Conservation (phyloP, 2,888 invertebrate genomes). For the Himalopsyche tibetana region DNA sequence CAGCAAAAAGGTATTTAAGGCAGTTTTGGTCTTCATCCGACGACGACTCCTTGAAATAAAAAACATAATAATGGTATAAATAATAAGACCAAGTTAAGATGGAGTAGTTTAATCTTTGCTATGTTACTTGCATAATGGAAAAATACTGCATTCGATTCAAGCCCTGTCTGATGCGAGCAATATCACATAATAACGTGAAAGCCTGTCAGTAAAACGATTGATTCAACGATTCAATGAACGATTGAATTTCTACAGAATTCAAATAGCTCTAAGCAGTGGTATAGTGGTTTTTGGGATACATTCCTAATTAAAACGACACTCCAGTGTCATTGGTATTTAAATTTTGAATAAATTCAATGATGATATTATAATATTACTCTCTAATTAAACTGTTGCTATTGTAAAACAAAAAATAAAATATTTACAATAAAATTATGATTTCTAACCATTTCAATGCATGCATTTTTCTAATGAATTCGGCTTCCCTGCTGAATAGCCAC, state of each 20-base stretch:
- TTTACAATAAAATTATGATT: neutral
- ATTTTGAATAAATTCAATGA: neutral
- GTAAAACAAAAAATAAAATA: no score
- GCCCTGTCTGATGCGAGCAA: neutral
- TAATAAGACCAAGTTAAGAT: slow-evolving; percentile 51
- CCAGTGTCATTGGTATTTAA: neutral
- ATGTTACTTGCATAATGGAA: neutral
- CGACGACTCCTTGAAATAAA: slow-evolving; percentile 68
- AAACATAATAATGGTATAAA: slow-evolving; percentile 65
- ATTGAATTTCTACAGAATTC: neutral
- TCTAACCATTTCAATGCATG: neutral
- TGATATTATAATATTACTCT: no score
- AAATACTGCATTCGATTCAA: neutral
- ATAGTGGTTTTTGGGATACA: slow-evolving; percentile 47
- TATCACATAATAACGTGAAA: neutral
- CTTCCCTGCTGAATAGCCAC: no score
- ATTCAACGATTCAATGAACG: neutral
- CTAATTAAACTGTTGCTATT: no score
- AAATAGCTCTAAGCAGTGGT: neutral
- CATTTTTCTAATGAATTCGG: no score
- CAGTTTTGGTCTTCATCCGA: slow-evolving; percentile 79
- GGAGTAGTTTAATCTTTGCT: neutral
- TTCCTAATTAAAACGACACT: neutral
- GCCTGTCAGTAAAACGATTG: neutral
- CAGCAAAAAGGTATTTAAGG: slow-evolving; percentile 84